These are phyloP conservation scores for Chaitophorus viminalis DNA, from an alignment of 2,888 invertebrate species.

Conservation along the genomic window DNA sequence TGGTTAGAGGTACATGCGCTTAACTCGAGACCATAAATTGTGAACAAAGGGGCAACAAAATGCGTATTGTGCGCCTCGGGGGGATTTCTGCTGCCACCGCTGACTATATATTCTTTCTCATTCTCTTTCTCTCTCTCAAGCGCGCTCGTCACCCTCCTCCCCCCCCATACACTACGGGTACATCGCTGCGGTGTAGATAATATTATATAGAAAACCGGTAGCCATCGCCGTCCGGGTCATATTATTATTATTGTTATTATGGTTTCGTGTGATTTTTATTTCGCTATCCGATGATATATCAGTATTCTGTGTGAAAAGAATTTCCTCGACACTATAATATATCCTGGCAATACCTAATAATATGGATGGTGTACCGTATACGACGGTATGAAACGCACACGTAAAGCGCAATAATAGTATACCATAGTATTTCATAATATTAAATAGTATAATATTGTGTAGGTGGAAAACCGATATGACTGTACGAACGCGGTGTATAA, in stretches of 20 bases:
- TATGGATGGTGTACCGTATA: too few relatives aligned
- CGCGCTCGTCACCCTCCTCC: background rate
- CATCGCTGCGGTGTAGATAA: too few relatives aligned
- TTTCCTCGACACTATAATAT: background rate
- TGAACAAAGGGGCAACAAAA: constrained; percentile 51
- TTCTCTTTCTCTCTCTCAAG: background rate
- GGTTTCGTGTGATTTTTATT: constrained; percentile 13
- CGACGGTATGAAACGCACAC: too few relatives aligned
- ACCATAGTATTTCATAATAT: too few relatives aligned
- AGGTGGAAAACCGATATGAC: too few relatives aligned
- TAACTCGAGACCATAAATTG: constrained; percentile 12
- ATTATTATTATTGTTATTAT: background rate
- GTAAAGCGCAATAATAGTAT: too few relatives aligned
- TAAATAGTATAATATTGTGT: too few relatives aligned
- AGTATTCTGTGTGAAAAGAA: background rate
- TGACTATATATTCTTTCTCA: background rate
- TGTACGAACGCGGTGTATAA: too few relatives aligned
- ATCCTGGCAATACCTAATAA: too few relatives aligned
- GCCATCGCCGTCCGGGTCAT: background rate
- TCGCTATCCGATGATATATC: background rate
- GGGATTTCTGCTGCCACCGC: background rate
- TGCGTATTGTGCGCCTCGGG: constrained; percentile 11
- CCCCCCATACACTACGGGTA: background rate
- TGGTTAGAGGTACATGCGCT: background rate
- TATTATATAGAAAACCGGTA: constrained; percentile 35